These are phyloP conservation scores for Meandrina meandrites DNA, from an alignment of 92 coral and sea anemone species.

Conservation along the genomic window DNA sequence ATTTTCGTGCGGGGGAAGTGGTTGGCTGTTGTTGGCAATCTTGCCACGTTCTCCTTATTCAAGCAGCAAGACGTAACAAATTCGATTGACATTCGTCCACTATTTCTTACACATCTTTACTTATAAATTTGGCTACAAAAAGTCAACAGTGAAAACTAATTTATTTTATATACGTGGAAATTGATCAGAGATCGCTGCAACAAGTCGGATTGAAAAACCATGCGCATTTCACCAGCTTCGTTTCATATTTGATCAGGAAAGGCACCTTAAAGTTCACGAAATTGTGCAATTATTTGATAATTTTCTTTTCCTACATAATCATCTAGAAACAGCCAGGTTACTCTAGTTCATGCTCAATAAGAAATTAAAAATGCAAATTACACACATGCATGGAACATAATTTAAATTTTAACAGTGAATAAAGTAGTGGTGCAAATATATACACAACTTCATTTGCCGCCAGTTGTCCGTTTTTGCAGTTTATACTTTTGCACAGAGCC, in stretches of 20 bases:
- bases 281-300: background rate
- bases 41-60: background rate
- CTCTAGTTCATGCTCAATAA: background rate
- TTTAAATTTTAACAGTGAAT: background rate
- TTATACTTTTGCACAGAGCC: background rate
- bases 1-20: slow-evolving; percentile 17
- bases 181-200: background rate
- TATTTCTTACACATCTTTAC: background rate
- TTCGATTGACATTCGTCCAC: background rate
- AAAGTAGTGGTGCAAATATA: background rate
- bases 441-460: background rate
- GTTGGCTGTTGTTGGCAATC: background rate
- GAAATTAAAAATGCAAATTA: background rate
- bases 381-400: background rate
- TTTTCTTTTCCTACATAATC: background rate
- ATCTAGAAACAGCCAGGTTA: background rate
- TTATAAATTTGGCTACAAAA: background rate
- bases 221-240: background rate
- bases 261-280: background rate
- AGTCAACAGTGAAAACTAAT: background rate
- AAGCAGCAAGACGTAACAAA: background rate
- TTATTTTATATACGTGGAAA: background rate
- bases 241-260: background rate
- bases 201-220: too few relatives aligned
- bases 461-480: background rate